Conservation (phyloP, 2,888 invertebrate genomes). For the Rhagium mordax region DNA sequence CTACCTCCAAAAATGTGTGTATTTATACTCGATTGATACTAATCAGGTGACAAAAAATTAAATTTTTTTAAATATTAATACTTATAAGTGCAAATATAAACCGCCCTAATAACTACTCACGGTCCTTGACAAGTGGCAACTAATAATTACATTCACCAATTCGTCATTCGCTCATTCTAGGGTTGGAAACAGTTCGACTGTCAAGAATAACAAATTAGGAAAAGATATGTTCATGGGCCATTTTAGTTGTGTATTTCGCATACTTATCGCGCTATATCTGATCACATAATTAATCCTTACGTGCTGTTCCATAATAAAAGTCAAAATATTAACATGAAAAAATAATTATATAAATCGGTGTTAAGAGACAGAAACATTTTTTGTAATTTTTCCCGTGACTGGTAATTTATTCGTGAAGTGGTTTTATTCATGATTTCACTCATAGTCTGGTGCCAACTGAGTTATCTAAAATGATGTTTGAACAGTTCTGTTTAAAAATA, state of each 20-base stretch:
- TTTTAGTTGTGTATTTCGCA: conserved; percentile 4
- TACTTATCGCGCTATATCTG: conserved; percentile 3
- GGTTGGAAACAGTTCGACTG: not conserved
- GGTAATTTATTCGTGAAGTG: not conserved
- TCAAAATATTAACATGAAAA: conserved; percentile 18
- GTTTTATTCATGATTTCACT: not conserved
- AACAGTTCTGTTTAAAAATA: not conserved
- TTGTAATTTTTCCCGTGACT: not conserved
- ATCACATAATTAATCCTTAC: conserved; percentile 20
- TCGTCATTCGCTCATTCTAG: not conserved
- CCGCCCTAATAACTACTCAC: not conserved
- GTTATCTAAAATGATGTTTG: not conserved
- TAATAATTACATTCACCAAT: not conserved
- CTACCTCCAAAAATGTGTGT: too few relatives aligned
- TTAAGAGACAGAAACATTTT: conserved; percentile 9
- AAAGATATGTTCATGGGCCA: conserved; percentile 13
- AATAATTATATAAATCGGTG: conserved; percentile 16
- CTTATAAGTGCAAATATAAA: not conserved
- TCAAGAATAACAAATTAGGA: conserved; percentile 18
- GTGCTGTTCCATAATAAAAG: conserved; percentile 11
- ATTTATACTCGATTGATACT: too few relatives aligned
- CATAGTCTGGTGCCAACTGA: not conserved
- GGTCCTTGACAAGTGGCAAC: not conserved
- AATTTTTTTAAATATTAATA: not conserved
- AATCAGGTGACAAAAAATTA: not conserved